Base-by-base conservation (phyloP, 2,888 invertebrate species). In the Coremacera marginata region DNA sequence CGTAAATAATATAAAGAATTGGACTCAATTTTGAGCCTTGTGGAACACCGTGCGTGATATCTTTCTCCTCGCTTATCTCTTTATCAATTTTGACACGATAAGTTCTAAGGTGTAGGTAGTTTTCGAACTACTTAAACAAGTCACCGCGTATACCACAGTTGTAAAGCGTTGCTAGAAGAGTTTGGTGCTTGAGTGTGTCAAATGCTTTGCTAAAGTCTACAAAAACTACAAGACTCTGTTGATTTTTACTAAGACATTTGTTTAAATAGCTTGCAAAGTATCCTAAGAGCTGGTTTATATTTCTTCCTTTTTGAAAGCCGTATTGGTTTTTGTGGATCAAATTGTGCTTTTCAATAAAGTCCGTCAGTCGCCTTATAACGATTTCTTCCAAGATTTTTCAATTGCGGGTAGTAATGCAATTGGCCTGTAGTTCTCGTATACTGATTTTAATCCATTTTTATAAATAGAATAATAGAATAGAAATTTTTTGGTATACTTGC, bases 131-230 rank as follows among this genome's bases (percentile, higher is more conserved):
- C 3, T 49, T n/a, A 2, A 68, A 27, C 11, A 19, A 3, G 5
- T 4, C 25, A n/a, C 68, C 68, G n/a, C 68, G 8, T 49, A 49
- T 49, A 22, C 49, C 49, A 3, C 34, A 65, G 19, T 22, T 19
- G 19, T 70, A 4, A 9, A 70, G 27, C 22, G 70, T 19, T 31
- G 16, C 11, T 8, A 70, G 5, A 22, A 70, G 16, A 51, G 49
- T 70, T 51, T 70, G 14, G 16, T 70, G 70, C 5, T 8, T 16
- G 16, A 52, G 70, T 51, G 22, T 70, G 19, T 70, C 70, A n/a
- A 70, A 70, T 70, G 51, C 70, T 19, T 70, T 70, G 52, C 70
- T 70, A 16, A 70, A 70, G 16, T 70, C 51, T 11, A 70, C 25
- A 16, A 70, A 70, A 16, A 52, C 11, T 16, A 25, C 16, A 2